Evolutionary conservation across 2,113 vertebrate genomes (phyloP), one percentile per base, ranked within the genome.

Genomic region (Calonectris borealis): DNA sequence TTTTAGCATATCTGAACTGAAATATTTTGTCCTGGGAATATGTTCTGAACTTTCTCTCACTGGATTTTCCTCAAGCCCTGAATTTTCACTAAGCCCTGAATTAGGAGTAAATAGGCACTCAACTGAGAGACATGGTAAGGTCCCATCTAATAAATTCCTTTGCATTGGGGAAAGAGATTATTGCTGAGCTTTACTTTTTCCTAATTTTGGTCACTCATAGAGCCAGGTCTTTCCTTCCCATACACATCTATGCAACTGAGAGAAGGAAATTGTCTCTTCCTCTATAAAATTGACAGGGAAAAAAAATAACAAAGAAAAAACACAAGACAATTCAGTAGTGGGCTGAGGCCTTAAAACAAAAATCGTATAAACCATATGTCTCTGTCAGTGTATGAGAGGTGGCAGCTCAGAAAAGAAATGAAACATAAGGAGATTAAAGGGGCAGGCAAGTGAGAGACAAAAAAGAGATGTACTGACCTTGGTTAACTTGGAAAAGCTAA

Each of bases 351-450:
- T 70, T 88, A 61, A 89, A 88, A 71, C 52, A 73, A 44, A 11
- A 36, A 8, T 46, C 3, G 2, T 64, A 27, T 49, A 49, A 83
- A 78, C 25, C 4, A 0, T 66, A 17, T 46, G 3, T 92, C 34
- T 95, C 32, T 49, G 22, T 52, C 51, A 81, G 26, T 48, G 16
- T 84, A 58, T 70, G 79, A 86, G 62, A 85, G n/a, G 16, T 70
- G 72, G 54, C 75, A 78, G 72, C 87, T 94, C 58, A 93, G 83
- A 83, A 95, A 93, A 93, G 36, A 77, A 91, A 90, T 95, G n/a
- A 95, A 92, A 92, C 77, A 19, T 93, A 95, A 97, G 94, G 66
- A 95, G 90, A 96, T 97, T 96, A 96, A 95, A 96, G 51, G 38
- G 60, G 60, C 92, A 87, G 49, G 27, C 48, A 79, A 88, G 42